Evolutionary conservation across 2,113 vertebrate genomes (phyloP), one percentile per base, ranked within the genome.

Genomic region (Morphnarchus princeps): DNA sequence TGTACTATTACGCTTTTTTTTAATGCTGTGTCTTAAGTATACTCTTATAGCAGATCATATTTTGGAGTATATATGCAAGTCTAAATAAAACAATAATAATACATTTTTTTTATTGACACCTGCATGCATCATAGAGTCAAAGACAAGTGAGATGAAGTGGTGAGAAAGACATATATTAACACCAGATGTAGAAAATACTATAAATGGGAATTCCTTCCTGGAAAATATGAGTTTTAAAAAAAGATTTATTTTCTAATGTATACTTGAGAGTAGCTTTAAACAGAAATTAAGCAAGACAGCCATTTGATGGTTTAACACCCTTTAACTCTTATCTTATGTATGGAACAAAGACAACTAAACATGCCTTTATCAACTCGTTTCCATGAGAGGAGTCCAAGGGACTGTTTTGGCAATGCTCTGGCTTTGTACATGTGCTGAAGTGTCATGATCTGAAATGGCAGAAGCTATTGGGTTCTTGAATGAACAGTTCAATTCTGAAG

Each of bases 141-240:
- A 88, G 21, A 49, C 15, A 85, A 94, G 38, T 57, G 72, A 85
- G 54, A 50, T 45, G 61, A 87, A 90, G 34, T 77, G 62, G 42
- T 76, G 54, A 67, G 59, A 92, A 79, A 82, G 49, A 58, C 49
- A 16, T 17, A 71, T 43, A 82, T 90, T 84, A 86, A 87, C 28
- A 85, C 16, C 70, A 94, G 65, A 70, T 95, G 78, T 78, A 71
- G 67, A 79, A 93, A 93, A 78, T 83, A 24, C 0, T 10, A 6
- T 89, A 73, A 92, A 66, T 81, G 55, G 88, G 86, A 87, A 95
- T 93, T 95, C 70, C 66, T 77, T 87, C 59, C 50, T 90, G 96
- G 80, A 94, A 95, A 95, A 24, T 71, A 78, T 57, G 34, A 70
- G 61, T 93, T 85, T 25, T 25, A 78, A 83, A 65, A 65, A 67